phyloP scores from a whole-genome alignment of 2,113 vertebrate species.

The Lophochroa leadbeateri region DNA sequence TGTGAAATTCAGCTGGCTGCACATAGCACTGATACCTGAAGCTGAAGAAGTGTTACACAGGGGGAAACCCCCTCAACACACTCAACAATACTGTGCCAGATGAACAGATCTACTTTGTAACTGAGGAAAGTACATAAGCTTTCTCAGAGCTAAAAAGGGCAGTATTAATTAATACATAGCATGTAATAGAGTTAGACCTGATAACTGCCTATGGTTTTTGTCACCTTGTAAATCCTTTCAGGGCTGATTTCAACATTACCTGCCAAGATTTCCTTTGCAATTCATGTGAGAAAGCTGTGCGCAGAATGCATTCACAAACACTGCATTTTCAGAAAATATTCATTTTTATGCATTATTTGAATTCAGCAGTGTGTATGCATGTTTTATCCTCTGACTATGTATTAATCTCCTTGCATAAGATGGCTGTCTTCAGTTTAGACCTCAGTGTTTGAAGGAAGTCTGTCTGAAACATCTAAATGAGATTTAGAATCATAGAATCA shows the following conservation, averaged over 20 bases:
- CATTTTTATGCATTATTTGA: neutral
- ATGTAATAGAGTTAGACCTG: neutral
- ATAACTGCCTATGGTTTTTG: neutral
- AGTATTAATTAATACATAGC: neutral
- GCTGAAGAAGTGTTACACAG: neutral
- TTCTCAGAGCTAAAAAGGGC: neutral
- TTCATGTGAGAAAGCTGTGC: neutral
- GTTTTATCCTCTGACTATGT: neutral
- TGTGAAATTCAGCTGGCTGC: neutral
- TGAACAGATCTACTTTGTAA: neutral
- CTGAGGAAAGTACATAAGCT: neutral
- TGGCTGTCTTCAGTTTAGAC: neutral
- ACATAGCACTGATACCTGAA: neutral
- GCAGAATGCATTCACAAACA: neutral
- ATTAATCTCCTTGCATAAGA: neutral
- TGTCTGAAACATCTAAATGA: neutral
- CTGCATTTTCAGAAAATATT: neutral
- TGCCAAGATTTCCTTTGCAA: neutral
- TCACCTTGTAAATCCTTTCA: neutral
- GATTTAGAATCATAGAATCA: neutral
- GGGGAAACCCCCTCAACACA: accelerated
- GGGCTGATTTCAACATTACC: neutral
- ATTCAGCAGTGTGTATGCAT: neutral
- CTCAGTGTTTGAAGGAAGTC: neutral
- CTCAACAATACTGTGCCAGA: neutral